phyloP scores from a whole-genome alignment of 2,797 vertebrate genomes.

The Anolis apletophallus region DNA sequence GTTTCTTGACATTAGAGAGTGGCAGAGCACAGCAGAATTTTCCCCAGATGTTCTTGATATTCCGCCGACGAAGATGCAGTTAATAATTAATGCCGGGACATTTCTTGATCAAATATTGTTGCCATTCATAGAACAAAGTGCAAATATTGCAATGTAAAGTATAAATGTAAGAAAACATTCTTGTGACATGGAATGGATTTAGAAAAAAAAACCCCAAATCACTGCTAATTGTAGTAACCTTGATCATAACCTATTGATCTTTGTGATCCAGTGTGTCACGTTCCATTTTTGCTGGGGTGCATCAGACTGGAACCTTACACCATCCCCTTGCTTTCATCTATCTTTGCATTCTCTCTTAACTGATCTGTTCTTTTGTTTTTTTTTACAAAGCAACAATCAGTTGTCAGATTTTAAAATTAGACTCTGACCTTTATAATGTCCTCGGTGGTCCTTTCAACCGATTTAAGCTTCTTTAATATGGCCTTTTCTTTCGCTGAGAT shows the following conservation, averaged over 20 bases:
- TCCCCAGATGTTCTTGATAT: not conserved
- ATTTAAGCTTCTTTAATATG: slow-evolving; percentile 89
- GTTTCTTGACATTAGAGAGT: not conserved
- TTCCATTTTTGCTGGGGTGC: not conserved
- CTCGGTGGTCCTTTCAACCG: slow-evolving; percentile 90
- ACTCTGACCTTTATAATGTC: slow-evolving; percentile 92
- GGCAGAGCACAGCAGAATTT: not conserved
- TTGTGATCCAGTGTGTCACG: not conserved
- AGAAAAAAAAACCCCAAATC: not conserved
- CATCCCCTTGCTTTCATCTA: not conserved
- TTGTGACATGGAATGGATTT: not conserved
- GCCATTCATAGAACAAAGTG: not conserved
- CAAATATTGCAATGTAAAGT: not conserved
- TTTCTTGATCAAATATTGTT: not conserved
- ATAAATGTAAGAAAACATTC: not conserved
- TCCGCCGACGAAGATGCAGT: not conserved
- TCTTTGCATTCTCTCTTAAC: not conserved
- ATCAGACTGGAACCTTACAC: not conserved
- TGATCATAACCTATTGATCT: not conserved
- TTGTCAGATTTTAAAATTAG: not conserved
- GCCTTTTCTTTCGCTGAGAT: slow-evolving; percentile 89
- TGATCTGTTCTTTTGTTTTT: slow-evolving; percentile 1
- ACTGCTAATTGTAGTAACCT: not conserved
- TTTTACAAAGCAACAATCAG: not conserved
- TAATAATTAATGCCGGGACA: not conserved